Base-by-base conservation (phyloP, 2,888 invertebrate genomes). In the Drosophila multiciliata region DNA sequence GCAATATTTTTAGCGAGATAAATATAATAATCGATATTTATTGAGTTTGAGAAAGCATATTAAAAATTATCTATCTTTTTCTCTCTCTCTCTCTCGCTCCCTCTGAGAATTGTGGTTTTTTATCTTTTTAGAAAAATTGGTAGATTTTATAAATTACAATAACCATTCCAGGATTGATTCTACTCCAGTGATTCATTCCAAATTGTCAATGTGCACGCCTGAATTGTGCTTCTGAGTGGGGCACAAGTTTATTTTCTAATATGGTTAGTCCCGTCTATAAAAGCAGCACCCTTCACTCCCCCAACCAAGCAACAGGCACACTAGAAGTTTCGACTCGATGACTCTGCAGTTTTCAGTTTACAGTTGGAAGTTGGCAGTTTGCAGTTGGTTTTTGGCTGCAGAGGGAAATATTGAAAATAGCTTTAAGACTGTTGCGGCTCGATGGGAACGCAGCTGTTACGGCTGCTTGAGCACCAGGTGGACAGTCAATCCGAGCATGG, bases 361-460 rank as follows among this genome's bases (percentile, higher is more conserved):
- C 74, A 33, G 4, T 45, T 15, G 33, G n/a, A 20, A 58, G 45
- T 45, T 20, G 7, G 23, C 45, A 23, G 45, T 45, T 45, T 20
- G 7, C 45, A 45, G 45, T 45, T 45, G 45, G 45, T 15, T n/a
- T 26, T 4, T 49, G 49, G 60, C 50, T 11, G 50, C 6, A 29
- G 54, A 55, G 64, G 58, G 53, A 80, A 29, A 64, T 90, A 90
- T 90, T 86, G 87, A 86, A 88, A 90, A 80, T 82, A 69, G 80
- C 90, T 90, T 90, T 86, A 90, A 90, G 83, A 74, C 59, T 59
- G 66, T 53, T 57, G 26, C n/a, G 40, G 32, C 66, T 45, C 38
- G 62, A 32, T 29, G 15, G 61, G 54, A 62, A 59, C 77, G 60
- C 90, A 90, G 90, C 85, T 90, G 90, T 76, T 80, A 57, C 67